Evolutionary conservation across 2,888 invertebrate species (phyloP).

Genomic region (Anodontia alba): DNA sequence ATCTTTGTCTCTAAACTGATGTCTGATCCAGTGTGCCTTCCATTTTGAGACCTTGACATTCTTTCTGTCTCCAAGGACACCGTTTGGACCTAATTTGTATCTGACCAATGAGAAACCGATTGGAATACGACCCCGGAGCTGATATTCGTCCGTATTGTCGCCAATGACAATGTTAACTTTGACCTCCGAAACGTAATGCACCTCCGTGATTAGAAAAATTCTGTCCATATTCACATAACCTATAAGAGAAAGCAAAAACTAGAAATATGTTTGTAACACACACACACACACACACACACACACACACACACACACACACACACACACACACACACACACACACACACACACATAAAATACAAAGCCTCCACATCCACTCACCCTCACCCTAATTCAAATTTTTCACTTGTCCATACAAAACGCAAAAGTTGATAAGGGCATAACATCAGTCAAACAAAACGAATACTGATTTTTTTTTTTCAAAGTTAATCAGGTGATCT

Average conservation of each 20-base stretch:
- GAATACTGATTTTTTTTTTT: no score
- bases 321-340: no score
- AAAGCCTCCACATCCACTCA: no score
- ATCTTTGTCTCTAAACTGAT: constrained; percentile 21
- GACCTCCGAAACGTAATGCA: constrained; percentile 44
- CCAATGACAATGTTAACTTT: constrained; percentile 47
- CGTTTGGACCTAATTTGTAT: constrained; percentile 39
- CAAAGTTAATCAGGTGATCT: no score
- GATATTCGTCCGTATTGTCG: constrained; percentile 34
- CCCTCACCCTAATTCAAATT: no score
- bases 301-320: no score
- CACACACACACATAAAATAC: no score
- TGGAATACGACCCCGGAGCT: constrained; percentile 50
- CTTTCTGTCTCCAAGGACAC: constrained; percentile 37
- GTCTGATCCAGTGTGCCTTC: constrained; percentile 47
- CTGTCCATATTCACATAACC: constrained; percentile 50
- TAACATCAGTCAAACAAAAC: no score
- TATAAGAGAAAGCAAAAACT: constrained; percentile 22
- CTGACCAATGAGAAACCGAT: constrained; percentile 49
- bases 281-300: no score
- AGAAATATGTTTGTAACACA: no score
- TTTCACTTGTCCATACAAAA: no score
- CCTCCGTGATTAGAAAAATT: constrained; percentile 52
- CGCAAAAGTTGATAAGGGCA: no score
- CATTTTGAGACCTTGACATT: constrained; percentile 23